Evolutionary conservation across 2,797 vertebrate genomes (phyloP), one percentile per base, ranked within the genome.

Genomic region (Anas capensis): DNA sequence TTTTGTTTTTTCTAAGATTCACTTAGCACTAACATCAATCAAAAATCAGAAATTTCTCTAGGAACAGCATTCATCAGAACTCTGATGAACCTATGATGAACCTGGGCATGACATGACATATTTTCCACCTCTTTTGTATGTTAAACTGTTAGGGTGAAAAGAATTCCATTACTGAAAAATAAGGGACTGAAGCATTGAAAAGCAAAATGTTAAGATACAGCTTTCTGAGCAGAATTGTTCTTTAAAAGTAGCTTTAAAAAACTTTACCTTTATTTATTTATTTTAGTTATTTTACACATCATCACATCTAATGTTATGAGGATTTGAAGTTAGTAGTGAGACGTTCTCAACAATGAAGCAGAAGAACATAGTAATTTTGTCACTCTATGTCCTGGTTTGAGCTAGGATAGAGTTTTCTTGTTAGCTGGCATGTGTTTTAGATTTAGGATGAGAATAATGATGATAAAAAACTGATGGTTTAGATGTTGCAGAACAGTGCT

Each of bases 271-370:
- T 6, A 6, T 17, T 73, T 78, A 51, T 62, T 86, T 36, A 79
- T 29, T 82, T 24, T 58, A 65, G 36, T n/a, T 92, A 68, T 87
- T 90, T 93, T 90, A 78, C 31, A 57, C 90, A 88, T 68, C 64
- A 71, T 75, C 85, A 54, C 40, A 88, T 73, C 61, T 83, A 93
- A 77, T 38, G 20, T 82, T 68, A 44, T 6, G 3, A 68, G 56
- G 58, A 78, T 57, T 5, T n/a, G 78, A 90, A 91, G 56, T 48
- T 24, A 48, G 48, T 38, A 86, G 21, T 87, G 42, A 78, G 46
- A 7, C n/a, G 17, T 44, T 44, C 27, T 71, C 57, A 70, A 64
- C 60, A 64, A 87, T 75, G 64, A 86, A 56, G 23, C 24, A 80
- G 31, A 78, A 92, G 31, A 90, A 56, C 80, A 57, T 53, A 42